A percentile compares a stretch with the other conserved stretches of the same genome.
Evolutionary conservation across 2,888 invertebrate species (phyloP).

Genomic region (Chrysopilus asiliformis): DNA sequence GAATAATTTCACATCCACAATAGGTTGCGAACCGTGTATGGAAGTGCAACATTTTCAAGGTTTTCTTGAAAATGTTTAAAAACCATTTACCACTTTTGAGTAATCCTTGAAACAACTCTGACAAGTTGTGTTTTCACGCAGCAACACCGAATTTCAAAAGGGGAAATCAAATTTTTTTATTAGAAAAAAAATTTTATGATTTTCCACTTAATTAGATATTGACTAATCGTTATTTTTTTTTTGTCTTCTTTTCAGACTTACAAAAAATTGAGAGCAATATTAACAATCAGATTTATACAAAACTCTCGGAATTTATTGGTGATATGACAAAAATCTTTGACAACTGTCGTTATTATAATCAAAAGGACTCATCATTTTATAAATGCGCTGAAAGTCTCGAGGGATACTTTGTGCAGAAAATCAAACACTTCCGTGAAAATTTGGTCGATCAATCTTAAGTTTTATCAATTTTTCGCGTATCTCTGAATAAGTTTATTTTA

Average conservation of each 20-base stretch:
- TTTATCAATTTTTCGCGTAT: too few relatives aligned
- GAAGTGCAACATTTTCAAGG: too few relatives aligned
- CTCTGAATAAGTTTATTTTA: too few relatives aligned
- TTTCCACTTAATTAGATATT: slow-evolving; percentile 2
- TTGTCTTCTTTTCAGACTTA: slow-evolving; percentile 52
- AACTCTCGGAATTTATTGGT: slow-evolving; percentile 87
- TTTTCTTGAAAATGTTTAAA: too few relatives aligned
- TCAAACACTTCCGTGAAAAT: slow-evolving; percentile 75
- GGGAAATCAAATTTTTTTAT: too few relatives aligned
- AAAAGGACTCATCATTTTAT: slow-evolving; percentile 89
- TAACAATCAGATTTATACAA: slow-evolving; percentile 67
- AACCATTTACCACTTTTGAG: too few relatives aligned
- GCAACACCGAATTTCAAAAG: too few relatives aligned
- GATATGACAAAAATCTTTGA: slow-evolving; percentile 98
- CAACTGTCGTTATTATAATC: slow-evolving; percentile 96
- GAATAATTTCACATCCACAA: too few relatives aligned
- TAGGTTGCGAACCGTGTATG: too few relatives aligned
- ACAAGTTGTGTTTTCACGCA: too few relatives aligned
- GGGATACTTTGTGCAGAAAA: slow-evolving; percentile 89
- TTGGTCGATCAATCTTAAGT: slow-evolving; percentile 38
- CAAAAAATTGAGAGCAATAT: slow-evolving; percentile 83
- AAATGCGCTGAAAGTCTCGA: slow-evolving; percentile 93
- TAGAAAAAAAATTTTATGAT: slow-evolving; percentile 8
- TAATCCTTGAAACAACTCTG: too few relatives aligned
- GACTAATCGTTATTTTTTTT: slow-evolving; percentile 3